Evolutionary conservation across 64 coral and sea anemone species (phyloP), one percentile per base, ranked within the genome.

Genomic region (Trachythela sp.): DNA sequence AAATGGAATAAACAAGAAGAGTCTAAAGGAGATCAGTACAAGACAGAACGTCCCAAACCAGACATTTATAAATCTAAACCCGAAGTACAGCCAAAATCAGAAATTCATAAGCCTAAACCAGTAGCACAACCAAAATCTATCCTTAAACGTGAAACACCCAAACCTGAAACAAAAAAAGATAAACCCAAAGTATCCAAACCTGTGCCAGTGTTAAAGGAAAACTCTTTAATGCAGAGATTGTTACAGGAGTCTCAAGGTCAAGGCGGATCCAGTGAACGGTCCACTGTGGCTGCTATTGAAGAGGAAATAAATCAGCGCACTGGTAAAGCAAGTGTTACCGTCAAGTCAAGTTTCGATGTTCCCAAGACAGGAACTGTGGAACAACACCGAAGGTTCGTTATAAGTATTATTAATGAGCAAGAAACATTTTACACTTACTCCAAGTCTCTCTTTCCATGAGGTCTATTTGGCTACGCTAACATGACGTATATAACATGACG

Each of bases 201-300:
- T 52, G 49, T 15, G 24, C 56, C 56, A 9, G 30, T 35, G 37
- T 39, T 80, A 2, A 80, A 80, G 20, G 75, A 80, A 35, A 80
- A 80, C 37, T 80, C 75, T 15, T 20, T 80, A 13, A 39, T 80
- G 31, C 75, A 80, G 34, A 35, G 37, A 30, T 39, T 80, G 33
- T 80, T 80, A 36, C 31, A 29, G 30, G 75, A 80, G 30, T 30
- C 75, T 39, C 75, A 80, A 80, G 75, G 75, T 37, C 75, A 80
- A 39, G 37, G 37, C 10, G 75, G 37, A 30, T 35, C 75, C 4
- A 80, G 75, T 80, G 75, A 37, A 80, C 75, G 75, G 31, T 80
- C 75, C 30, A 80, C 31, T 15, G 75, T 29, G 13, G 75, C 75
- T 13, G 33, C 75, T 29, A 80, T 80, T 37, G 33, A 80, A 80